phyloP scores from a whole-genome alignment of 2,797 vertebrate genomes.

The Cottoperca gobio region DNA sequence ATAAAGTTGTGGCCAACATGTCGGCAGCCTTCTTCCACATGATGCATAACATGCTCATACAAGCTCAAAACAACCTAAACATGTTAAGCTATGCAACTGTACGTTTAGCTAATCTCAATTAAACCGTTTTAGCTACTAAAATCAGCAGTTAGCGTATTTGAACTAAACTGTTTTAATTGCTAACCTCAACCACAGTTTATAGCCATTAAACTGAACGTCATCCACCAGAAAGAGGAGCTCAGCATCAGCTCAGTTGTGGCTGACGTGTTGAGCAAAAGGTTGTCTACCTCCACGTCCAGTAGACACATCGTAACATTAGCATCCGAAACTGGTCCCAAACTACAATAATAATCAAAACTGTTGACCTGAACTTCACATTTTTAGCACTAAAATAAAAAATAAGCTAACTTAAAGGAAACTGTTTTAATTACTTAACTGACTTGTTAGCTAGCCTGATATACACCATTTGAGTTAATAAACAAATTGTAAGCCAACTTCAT shows the following conservation, averaged over 20 bases:
- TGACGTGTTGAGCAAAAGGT: background rate
- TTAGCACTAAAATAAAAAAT: background rate
- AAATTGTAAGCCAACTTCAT: background rate
- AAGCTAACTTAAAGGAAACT: background rate
- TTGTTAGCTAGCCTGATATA: background rate
- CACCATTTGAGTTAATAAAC: background rate
- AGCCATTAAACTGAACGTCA: background rate
- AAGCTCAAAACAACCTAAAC: background rate
- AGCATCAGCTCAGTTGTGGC: background rate
- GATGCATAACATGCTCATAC: background rate
- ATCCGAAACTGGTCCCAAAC: background rate
- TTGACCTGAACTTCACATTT: background rate
- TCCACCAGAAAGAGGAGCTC: background rate
- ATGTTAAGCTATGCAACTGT: background rate
- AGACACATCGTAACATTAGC: background rate
- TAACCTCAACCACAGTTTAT: background rate
- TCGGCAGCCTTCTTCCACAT: background rate
- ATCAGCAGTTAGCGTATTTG: background rate
- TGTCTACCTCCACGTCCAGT: background rate
- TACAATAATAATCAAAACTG: background rate
- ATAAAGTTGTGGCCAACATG: background rate
- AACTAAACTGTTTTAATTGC: background rate
- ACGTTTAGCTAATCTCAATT: background rate
- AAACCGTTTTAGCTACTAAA: background rate
- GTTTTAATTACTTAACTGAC: background rate